These are phyloP conservation scores for Rhagophthalmus giganteus DNA, from an alignment of 2,888 invertebrate species.

Conservation along the genomic window DNA sequence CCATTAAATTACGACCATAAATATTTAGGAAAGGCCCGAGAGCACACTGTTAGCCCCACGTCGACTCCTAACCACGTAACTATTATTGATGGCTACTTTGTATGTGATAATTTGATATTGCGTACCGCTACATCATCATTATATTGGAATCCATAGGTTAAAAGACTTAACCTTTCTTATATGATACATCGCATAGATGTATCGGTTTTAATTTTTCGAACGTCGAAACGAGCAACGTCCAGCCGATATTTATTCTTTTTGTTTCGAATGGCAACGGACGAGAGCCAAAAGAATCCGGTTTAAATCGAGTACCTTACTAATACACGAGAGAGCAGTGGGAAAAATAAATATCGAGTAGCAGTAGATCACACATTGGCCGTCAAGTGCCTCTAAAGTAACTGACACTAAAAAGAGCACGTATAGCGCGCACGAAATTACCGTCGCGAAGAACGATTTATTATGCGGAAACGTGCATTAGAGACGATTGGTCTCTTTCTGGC, in stretches of 20 bases:
- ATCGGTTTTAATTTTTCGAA: conserved; percentile 13
- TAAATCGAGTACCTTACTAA: background rate
- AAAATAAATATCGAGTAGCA: conserved; percentile 13
- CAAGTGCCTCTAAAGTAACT: conserved; percentile 10
- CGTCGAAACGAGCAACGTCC: conserved; percentile 2
- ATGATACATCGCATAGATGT: conserved; percentile 38
- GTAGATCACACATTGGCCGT: conserved; percentile 12
- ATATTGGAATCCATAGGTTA: conserved; percentile 47
- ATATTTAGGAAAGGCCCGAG: background rate
- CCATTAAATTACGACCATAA: background rate
- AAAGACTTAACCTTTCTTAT: conserved; percentile 43
- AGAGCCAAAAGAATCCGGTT: background rate
- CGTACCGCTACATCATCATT: conserved; percentile 48
- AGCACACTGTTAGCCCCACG: background rate
- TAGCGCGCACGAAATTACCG: conserved; percentile 4
- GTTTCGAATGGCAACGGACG: conserved; percentile 5
- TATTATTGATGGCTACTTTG: conserved; percentile 46
- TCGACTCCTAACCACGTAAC: conserved; percentile 29
- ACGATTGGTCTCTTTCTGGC: conserved; percentile 6
- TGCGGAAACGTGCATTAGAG: too few relatives aligned
- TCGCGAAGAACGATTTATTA: conserved; percentile 10
- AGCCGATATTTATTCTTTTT: conserved; percentile 6
- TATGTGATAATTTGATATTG: conserved; percentile 47
- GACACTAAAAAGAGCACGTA: conserved; percentile 13
- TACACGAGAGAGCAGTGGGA: conserved; percentile 8